phyloP scores from a whole-genome alignment of 2,797 vertebrate genomes.

The Botia kubotai region DNA sequence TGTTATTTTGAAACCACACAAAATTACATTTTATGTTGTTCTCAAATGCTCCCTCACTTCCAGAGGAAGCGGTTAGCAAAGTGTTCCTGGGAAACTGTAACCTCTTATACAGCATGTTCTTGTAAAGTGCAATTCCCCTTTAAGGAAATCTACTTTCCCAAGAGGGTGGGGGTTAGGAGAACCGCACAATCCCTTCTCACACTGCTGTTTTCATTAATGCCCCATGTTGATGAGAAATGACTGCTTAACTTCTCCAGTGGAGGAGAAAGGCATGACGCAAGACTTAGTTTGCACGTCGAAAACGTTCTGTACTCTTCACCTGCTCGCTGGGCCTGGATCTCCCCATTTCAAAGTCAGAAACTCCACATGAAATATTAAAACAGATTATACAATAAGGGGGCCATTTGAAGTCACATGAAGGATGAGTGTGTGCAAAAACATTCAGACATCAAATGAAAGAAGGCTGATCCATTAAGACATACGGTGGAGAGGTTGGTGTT shows the following conservation, averaged over 20 bases:
- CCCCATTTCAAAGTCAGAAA: slow-evolving; percentile 21
- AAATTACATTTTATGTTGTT: slow-evolving; percentile 11
- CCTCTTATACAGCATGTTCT: slow-evolving; percentile 47
- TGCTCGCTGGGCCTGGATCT: slow-evolving; percentile 4
- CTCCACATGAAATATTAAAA: slow-evolving; percentile 26
- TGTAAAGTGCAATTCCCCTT: slow-evolving; percentile 17
- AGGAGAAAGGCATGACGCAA: slow-evolving; percentile 31
- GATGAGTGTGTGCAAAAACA: slow-evolving; percentile 62
- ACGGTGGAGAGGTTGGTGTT: slow-evolving; percentile 68
- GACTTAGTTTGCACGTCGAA: slow-evolving; percentile 16
- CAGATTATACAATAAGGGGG: slow-evolving; percentile 22
- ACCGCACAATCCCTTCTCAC: slow-evolving; percentile 25
- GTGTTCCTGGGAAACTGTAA: slow-evolving; percentile 40
- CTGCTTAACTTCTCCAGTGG: slow-evolving; percentile 19
- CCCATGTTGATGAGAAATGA: slow-evolving; percentile 26
- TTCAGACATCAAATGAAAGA: slow-evolving; percentile 66
- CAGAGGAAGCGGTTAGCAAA: slow-evolving; percentile 61
- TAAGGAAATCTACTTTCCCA: slow-evolving; percentile 28
- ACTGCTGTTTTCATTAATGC: slow-evolving; percentile 41
- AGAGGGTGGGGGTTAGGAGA: slow-evolving; percentile 2
- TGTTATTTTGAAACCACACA: background rate
- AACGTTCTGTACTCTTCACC: slow-evolving; percentile 43
- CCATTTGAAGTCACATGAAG: slow-evolving; percentile 53
- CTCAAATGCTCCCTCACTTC: slow-evolving; percentile 36
- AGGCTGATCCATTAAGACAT: slow-evolving; percentile 63